Evolutionary conservation across 2,888 invertebrate species (phyloP).

Genomic region (Scaptomyza reducta): DNA sequence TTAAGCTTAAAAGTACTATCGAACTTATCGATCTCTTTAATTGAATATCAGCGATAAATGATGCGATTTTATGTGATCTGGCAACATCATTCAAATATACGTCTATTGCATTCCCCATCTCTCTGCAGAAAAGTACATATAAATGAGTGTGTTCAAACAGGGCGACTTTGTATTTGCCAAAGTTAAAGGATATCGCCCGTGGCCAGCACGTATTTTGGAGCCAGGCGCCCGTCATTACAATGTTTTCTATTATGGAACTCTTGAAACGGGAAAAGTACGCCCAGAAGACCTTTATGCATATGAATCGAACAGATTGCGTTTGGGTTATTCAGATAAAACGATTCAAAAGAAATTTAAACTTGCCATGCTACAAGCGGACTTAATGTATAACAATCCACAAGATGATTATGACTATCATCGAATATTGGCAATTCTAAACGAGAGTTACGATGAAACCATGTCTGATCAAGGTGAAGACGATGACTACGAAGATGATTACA

Average conservation of each 20-base stretch:
- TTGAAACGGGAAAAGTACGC: constrained; percentile 1
- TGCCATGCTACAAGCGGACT: constrained; percentile 2
- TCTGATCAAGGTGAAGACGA: neutral
- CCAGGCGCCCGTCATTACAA: neutral
- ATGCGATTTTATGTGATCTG: neutral
- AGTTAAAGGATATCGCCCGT: constrained; percentile 11
- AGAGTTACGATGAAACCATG: neutral
- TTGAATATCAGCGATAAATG: neutral
- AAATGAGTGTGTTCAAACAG: neutral
- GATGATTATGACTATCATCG: neutral
- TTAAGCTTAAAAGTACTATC: too few relatives aligned
- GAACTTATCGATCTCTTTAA: neutral
- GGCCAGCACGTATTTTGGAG: constrained; percentile 20
- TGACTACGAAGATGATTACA: neutral
- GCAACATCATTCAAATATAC: neutral
- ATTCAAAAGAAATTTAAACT: neutral
- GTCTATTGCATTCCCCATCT: neutral
- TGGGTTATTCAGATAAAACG: neutral
- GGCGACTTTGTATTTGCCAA: constrained; percentile 26
- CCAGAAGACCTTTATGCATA: neutral
- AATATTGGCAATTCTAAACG: neutral
- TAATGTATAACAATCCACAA: neutral
- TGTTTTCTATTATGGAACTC: constrained; percentile 16
- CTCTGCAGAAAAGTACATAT: neutral
- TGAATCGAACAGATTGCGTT: neutral